Evolutionary conservation across 2,888 invertebrate genomes (phyloP).

Genomic region (Cephalotes varians): DNA sequence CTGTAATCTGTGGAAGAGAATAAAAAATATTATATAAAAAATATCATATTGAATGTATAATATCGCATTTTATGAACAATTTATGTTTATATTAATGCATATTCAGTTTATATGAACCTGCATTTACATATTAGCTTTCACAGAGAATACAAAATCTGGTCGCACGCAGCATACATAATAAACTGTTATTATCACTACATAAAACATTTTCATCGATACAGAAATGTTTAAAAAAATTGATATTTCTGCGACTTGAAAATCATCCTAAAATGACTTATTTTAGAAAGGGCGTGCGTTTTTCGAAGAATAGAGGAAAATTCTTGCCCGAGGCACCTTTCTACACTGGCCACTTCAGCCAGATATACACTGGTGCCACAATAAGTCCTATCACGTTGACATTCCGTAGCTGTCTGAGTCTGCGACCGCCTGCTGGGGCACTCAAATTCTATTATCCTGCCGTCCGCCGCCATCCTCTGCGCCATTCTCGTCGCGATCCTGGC

Average conservation of each 20-base stretch:
- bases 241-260: background rate
- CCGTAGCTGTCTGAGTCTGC: slow-evolving; percentile 61
- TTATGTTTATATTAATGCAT: slow-evolving; percentile 21
- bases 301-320: slow-evolving; percentile 19
- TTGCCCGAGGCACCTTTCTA: background rate
- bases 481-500: slow-evolving; percentile 47
- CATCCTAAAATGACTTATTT: background rate
- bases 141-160: background rate
- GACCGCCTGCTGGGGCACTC: slow-evolving; percentile 37
- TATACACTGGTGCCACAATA: slow-evolving; percentile 61
- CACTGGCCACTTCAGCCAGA: background rate
- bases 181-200: background rate
- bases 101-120: background rate
- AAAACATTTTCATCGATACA: background rate
- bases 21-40: background rate
- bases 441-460: slow-evolving; percentile 63
- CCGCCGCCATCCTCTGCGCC: slow-evolving; percentile 47
- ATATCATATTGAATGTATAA: slow-evolving; percentile 2
- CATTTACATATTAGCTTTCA: slow-evolving; percentile 18
- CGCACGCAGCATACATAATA: background rate
- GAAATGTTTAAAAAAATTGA: background rate
- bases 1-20: background rate
- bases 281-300: background rate
- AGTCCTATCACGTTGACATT: slow-evolving; percentile 79
- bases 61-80: background rate